Base-by-base conservation (phyloP, 2,888 invertebrate genomes). In the Lasioglossum lativentre region DNA sequence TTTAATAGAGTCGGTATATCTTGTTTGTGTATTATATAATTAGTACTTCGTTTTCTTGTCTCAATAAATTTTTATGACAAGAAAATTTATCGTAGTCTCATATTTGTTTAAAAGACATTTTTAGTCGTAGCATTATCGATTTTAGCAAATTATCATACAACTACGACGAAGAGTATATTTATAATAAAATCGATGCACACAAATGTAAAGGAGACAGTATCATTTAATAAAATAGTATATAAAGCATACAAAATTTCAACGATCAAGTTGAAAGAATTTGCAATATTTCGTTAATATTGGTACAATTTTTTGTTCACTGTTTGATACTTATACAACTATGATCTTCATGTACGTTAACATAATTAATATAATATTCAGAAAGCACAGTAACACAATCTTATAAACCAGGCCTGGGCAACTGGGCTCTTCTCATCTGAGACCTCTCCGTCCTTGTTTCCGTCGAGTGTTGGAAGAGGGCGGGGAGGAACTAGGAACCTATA, bases 11-110 rank as follows among this genome's bases (percentile, higher is more conserved):
- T 56, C n/a, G 40, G 47, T 75, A 38, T n/a, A 70, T 14, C 83
- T 19, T 66, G 66, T 79, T n/a, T 70, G 8, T 45, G 27, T 42
- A 38, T 78, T 85, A 77, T 12, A 40, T 74, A 47, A 84, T 63
- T 34, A 71, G 47, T 23, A 45, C 14, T 59, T 70, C 23, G n/a
- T 71, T 45, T 38, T 73, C 19, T 85, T 77, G 45, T 45, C 80
- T 59, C 34, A 84, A 80, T 85, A 76, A 85, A 85, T 80, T 80
- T 83, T 47, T 4, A 6, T 73, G 45, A 70, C 12, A 71, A 73
- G 10, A 63, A 66, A 78, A 27, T 73, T 34, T 45, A 16, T 75
- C 10, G 30, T 34, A 74, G 23, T 4, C 74, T 42, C 8, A 27
- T 75, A 59, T 80, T 52, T 71, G 30, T 63, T 78, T 45, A 16